Base-by-base conservation (phyloP, 1,140 invertebrate species). In the Zaprionus taronus region DNA sequence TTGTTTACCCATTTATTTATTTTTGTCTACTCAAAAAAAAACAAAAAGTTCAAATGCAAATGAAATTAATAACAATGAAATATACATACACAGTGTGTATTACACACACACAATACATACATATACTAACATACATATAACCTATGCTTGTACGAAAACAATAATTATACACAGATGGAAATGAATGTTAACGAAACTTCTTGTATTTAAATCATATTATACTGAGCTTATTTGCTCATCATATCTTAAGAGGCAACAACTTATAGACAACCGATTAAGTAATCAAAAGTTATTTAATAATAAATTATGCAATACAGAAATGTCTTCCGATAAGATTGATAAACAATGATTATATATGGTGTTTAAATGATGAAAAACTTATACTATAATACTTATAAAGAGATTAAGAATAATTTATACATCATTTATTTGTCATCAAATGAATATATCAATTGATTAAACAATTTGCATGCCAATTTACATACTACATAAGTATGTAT, bases 291-390 rank as follows among this genome's bases (percentile, higher is more conserved):
- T 66, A 79, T 62, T 68, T 72, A 79, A 63, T 51, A 51, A 44
- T 74, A 31, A 71, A 72, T 67, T 71, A 81, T 81, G 72, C 78
- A 81, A 81, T 81, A 78, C 77, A 72, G 73, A 80, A 81, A 81
- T 77, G 79, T 81, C 77, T 80, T 81, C 79, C 79, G 73, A 77
- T 68, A 77, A 72, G 36, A 69, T 72, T 38, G 55, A 55, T 47
- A 58, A 34, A 24, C 65, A 41, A 73, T 57, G 62, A 72, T 62
- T 24, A 41, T 72, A 57, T 77, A 65, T 72, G 28, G 31, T 49
- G 36, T 53, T 51, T 56, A 31, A 28, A 56, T 31, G 5, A 31
- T 53, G 22, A 17, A 24, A 31, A 56, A 56, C 47, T 20, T 51
- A 38, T 67, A n/a, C n/a, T n/a, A 47, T 49, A 67, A 67, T 47